A percentile compares a stretch with the other conserved stretches of the same genome.
phyloP scores from a whole-genome alignment of 2,797 vertebrate genomes.

The Hoplostethus mediterraneus region DNA sequence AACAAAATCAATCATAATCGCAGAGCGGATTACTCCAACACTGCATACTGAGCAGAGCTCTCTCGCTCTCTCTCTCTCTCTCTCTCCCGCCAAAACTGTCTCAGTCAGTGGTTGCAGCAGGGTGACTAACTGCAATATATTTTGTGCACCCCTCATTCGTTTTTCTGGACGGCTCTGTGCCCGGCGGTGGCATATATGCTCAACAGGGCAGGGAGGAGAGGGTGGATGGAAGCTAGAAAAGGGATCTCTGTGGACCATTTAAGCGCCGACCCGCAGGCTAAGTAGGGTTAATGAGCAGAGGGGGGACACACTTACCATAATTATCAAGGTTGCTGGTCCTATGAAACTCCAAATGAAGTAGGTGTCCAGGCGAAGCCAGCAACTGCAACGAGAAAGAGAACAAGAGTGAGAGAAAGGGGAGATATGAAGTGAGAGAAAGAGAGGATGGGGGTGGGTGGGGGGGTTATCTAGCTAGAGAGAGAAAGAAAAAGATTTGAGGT shows the following conservation, averaged over 20 bases:
- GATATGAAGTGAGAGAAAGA: constrained; percentile 72
- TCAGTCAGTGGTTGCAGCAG: constrained; percentile 56
- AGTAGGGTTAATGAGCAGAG: constrained; percentile 88
- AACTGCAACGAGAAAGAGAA: constrained; percentile 85
- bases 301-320: constrained; percentile 91
- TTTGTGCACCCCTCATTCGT: constrained; percentile 70
- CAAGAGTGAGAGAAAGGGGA: constrained; percentile 73
- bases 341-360: constrained; percentile 99
- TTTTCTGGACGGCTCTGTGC: constrained; percentile 66
- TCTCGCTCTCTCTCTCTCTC: constrained; percentile 19
- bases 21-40: constrained; percentile 67
- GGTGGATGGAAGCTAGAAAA: constrained; percentile 47
- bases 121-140: constrained; percentile 76
- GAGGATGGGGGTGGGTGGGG: neutral
- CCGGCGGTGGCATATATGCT: constrained; percentile 67
- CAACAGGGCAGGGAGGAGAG: constrained; percentile 68
- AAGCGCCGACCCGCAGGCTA: constrained; percentile 85
- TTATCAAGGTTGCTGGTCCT: constrained; percentile 99
- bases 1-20: constrained; percentile 81
- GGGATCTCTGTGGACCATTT: constrained; percentile 81
- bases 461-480: neutral
- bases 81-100: constrained; percentile 41
- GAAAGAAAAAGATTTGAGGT: constrained; percentile 46
- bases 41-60: constrained; percentile 76
- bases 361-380: constrained; percentile 98